Evolutionary conservation across 92 coral and sea anemone genomes (phyloP), one percentile per base, ranked within the genome.

Genomic region (Phenganax marumi): DNA sequence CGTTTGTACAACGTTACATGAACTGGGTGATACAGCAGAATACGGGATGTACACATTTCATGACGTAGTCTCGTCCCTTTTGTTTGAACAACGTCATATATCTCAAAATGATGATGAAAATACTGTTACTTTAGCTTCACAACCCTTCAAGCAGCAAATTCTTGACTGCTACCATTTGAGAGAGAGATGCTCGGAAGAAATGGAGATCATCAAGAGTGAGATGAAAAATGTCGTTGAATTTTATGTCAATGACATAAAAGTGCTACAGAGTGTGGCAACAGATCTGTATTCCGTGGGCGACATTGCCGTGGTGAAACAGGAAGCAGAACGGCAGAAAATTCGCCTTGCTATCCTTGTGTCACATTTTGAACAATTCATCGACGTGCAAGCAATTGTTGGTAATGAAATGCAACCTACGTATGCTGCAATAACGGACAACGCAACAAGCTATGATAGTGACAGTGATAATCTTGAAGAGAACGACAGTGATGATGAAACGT

Each of bases 311-410:
- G 49, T 75, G 8, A 75, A 19, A 21, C 39, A 75, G 58, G 80
- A 75, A 50, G 46, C 25, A 52, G 80, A 75, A 53, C 80, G 18
- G 16, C 80, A 75, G 65, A 75, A 75, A 50, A 53, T 75, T 22
- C 64, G 80, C 17, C 80, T 75, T 75, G 80, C 23, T 12, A 19
- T 50, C 6, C 64, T 51, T 75, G 21, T 19, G 50, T 75, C 60
- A 50, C 1, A 52, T 50, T 75, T 75, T 75, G 33, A 75, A 75
- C 60, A 52, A 12, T 75, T 50, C 24, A 25, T 5, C 80, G 25
- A 75, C 16, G 62, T 75, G n/a, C 64, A 53, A 8, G 65, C 51
- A 75, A 26, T 75, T 21, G 56, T 50, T 14, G 17, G 7, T 53
- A 64, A 75, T 75, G 64, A 51, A 47, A 6, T 71, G 10, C 76